Base-by-base conservation (phyloP, 2,888 invertebrate genomes). In the Drosophila paracracens region DNA sequence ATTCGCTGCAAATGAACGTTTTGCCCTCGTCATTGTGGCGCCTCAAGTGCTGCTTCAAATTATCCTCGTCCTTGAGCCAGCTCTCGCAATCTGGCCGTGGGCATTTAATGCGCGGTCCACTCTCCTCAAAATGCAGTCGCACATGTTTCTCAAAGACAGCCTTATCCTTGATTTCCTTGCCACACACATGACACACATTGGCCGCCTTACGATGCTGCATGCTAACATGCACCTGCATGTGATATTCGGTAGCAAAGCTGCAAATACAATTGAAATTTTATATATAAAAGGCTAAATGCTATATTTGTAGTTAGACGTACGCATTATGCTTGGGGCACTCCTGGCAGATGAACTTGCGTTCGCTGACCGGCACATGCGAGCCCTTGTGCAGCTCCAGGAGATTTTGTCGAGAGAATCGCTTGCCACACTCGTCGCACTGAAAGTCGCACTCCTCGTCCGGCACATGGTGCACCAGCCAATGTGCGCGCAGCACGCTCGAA, bases 131-230 rank as follows among this genome's bases (percentile, higher is more conserved):
- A 67, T 93, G 93, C 69, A 92, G 79, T 4, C 92, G 82, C 21
- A 92, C 92, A 81, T 93, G 93, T 46, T 92, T 92, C 59, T 92
- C 93, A 60, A 92, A 93, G 8, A 92, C 91, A 33, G 91, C 88
- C 65, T 92, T 93, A 31, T 92, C 93, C 18, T 92, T 91, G 68
- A 93, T 93, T 56, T 91, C 91, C 72, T 93, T 93, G 29, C 93
- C 93, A 61, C 93, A 93, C 13, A 93, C 92, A 79, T 93, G 92
- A 63, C 93, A 93, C 29, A 93, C 91, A 78, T 93, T 92, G 4
- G 91, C 90, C 8, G 92, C 92, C 57, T 91, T 91, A 21, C 88
- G 90, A 58, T 93, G 93, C 36, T 91, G 89, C 76, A 89, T 91
- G 68, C 91, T 91, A 4, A 91, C 85, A 69, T 93, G 93, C 35